Evolutionary conservation across 2,888 invertebrate species (phyloP).

Genomic region (Scaptomyza tumidula): DNA sequence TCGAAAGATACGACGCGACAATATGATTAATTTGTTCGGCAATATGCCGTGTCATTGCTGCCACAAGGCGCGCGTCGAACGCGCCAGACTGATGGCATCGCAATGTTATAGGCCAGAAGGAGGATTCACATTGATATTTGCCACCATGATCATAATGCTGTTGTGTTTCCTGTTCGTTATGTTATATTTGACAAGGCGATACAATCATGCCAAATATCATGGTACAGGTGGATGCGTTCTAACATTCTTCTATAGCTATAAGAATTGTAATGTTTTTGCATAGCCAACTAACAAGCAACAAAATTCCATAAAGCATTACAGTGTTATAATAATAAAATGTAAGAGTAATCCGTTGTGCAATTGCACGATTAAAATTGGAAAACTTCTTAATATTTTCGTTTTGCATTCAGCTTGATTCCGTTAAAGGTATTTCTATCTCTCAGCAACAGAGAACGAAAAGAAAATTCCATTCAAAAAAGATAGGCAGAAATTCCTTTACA

Average conservation of each 20-base stretch:
- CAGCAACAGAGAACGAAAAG: no score
- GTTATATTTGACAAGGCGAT: slow-evolving; percentile 43
- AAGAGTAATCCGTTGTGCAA: no score
- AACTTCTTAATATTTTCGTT: no score
- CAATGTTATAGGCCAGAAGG: neutral
- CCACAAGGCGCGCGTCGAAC: neutral
- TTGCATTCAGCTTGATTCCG: no score
- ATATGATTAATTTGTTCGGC: neutral
- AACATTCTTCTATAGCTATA: slow-evolving; percentile 52
- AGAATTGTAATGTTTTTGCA: slow-evolving; percentile 51
- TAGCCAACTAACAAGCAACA: neutral
- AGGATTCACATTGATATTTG: neutral
- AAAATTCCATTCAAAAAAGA: no score
- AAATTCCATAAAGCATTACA: no score
- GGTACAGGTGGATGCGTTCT: slow-evolving; percentile 60
- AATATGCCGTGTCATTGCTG: neutral
- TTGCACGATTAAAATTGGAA: no score
- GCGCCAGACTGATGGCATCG: neutral
- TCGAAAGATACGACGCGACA: neutral
- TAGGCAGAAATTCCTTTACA: slow-evolving; percentile 31
- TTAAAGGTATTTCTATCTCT: no score
- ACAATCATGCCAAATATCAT: slow-evolving; percentile 50
- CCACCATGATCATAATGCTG: slow-evolving; percentile 33
- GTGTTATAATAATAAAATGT: no score
- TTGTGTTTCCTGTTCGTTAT: slow-evolving; percentile 19